Conservation (phyloP, 1,140 invertebrate species). For the Scaptomyza montana region DNA sequence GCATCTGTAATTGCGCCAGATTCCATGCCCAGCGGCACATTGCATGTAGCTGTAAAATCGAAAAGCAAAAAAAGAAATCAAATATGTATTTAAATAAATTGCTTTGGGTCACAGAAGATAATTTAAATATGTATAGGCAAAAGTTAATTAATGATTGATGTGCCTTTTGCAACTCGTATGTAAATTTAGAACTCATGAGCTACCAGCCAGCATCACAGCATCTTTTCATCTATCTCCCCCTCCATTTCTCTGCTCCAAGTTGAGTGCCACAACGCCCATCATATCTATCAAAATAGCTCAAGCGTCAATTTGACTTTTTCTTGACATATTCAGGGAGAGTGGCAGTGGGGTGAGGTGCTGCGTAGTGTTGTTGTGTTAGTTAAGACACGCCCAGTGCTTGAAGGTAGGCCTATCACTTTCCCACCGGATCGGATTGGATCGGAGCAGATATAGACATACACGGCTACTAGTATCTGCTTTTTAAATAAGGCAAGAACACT, state of each 20-base stretch:
- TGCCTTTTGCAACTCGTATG: constrained; percentile 14
- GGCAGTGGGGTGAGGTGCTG: not conserved
- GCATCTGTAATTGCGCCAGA: constrained; percentile 93
- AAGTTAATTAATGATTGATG: constrained; percentile 64
- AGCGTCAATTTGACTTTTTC: constrained; percentile 68
- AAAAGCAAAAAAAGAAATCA: constrained; percentile 15
- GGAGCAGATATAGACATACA: not conserved
- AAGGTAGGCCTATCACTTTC: constrained; percentile 38
- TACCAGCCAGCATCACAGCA: not conserved
- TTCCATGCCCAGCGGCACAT: constrained; percentile 94
- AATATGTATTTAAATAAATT: constrained; percentile 19
- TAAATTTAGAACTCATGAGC: constrained; percentile 50
- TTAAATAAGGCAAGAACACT: constrained; percentile 47
- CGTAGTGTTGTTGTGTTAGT: not conserved
- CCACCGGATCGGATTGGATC: not conserved
- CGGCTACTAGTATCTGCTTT: constrained; percentile 18
- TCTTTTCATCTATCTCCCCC: too few relatives aligned
- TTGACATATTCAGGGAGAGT: constrained; percentile 43
- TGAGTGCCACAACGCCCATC: constrained; percentile 44
- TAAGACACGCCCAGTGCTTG: constrained; percentile 21
- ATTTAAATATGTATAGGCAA: not conserved
- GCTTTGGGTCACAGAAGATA: constrained; percentile 2
- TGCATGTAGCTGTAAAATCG: constrained; percentile 90
- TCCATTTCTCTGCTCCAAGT: not conserved
- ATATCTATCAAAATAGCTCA: constrained; percentile 73